Conservation (phyloP, 2,888 invertebrate species). For the Pandemis cinnamomeana region DNA sequence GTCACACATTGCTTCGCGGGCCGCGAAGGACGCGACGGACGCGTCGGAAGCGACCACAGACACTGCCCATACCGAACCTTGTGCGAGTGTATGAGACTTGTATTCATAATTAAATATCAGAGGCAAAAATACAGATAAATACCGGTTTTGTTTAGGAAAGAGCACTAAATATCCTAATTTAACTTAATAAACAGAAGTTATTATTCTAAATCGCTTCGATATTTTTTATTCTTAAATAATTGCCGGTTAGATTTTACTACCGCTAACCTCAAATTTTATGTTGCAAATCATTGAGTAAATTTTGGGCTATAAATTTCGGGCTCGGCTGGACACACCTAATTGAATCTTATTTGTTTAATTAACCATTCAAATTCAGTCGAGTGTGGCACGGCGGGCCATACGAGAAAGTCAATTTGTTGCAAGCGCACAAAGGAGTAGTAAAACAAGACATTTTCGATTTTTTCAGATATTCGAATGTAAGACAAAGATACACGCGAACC, state of each 20-base stretch:
- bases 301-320: slow-evolving; percentile 31
- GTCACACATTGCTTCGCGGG: slow-evolving; percentile 58
- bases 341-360: slow-evolving; percentile 32
- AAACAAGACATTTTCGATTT: neutral
- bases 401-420: neutral
- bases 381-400: slow-evolving; percentile 21
- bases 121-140: neutral
- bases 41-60: neutral
- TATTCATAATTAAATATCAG: neutral
- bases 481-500: neutral
- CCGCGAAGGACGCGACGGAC: neutral
- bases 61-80: neutral
- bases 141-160: neutral
- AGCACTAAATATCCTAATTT: neutral
- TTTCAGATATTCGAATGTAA: neutral
- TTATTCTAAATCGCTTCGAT: neutral
- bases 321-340: slow-evolving; percentile 30
- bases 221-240: neutral
- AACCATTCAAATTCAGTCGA: slow-evolving; percentile 20
- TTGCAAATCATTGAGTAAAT: slow-evolving; percentile 36
- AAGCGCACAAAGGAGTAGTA: neutral
- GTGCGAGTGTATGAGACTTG: slow-evolving; percentile 4
- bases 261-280: slow-evolving; percentile 23
- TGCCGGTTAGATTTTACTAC: slow-evolving; percentile 16
- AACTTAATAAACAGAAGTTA: neutral